Base-by-base conservation (phyloP, 2,888 invertebrate genomes). In the Catocala sponsa region DNA sequence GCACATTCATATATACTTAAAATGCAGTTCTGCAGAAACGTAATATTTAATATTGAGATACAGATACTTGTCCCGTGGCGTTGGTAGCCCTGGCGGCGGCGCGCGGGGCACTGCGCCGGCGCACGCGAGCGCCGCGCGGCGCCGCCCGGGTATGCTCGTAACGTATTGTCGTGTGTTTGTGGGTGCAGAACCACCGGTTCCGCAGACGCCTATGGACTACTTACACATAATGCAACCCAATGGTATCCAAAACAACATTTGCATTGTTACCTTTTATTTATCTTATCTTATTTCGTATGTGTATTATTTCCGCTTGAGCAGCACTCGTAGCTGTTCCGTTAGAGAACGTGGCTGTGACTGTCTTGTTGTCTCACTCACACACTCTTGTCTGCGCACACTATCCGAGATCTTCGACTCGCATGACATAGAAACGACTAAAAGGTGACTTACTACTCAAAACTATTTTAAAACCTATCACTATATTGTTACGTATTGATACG, bases 401-500 rank as follows among this genome's bases (percentile, higher is more conserved):
- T 66, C 49, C 68, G 73, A 73, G 79, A 72, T 55, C 68, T 60
- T 82, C 70, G 70, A 82, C 80, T 86, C 85, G 92, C 93, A 93
- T 93, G 93, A 85, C 84, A 82, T 88, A 86, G 83, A 85, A 81
- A 76, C 80, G 81, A 81, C 76, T 65, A 86, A 94, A 95, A 95
- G 96, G 96, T 96, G 96, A 96, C 96, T 96, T 96, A 96, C 96
- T 96, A 96, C 96, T 95, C 95, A 96, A 96, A 96, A 95, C 96
- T 95, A 92, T 90, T 82, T 78, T 83, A 82, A 86, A 44, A 46
- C 51, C n/a, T 84, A 80, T 83, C 35, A 38, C 35, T 38, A 38
- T 38, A 38, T 38, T 38, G 73, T 41, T 61, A 80, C 73, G 72
- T 78, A 74, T 25, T 84, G 85, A 81, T 78, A 70, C 79, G 80